These are phyloP conservation scores for Salminus brasiliensis DNA, from an alignment of 2,113 vertebrate species.

Conservation along the genomic window DNA sequence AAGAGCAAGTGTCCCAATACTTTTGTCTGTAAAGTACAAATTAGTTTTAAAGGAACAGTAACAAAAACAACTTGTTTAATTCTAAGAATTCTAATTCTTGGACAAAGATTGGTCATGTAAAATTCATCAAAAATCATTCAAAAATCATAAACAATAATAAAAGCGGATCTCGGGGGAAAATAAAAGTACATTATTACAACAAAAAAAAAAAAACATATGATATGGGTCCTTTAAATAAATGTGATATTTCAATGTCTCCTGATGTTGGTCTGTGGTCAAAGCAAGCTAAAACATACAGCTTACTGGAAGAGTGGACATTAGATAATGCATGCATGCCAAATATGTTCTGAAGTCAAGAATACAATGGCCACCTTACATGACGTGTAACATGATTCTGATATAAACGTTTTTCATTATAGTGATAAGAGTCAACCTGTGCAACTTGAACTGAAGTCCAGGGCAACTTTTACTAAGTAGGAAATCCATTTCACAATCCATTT, in stretches of 20 bases:
- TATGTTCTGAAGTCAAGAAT: background rate
- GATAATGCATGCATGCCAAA: slow-evolving; percentile 10
- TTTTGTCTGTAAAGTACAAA: too few species aligned
- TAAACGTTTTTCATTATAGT: background rate
- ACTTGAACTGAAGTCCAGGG: background rate
- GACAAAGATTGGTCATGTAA: too few species aligned
- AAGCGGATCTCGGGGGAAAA: too few species aligned
- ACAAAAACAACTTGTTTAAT: too few species aligned
- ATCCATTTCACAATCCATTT: background rate
- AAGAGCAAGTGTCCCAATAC: too few species aligned
- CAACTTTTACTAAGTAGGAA: background rate
- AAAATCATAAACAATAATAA: background rate
- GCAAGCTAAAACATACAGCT: background rate
- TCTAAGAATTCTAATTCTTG: too few species aligned
- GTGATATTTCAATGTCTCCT: background rate
- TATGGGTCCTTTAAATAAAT: background rate
- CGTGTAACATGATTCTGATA: slow-evolving; percentile 18
- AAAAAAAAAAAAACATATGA: background rate
- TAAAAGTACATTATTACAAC: too few species aligned
- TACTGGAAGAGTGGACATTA: background rate
- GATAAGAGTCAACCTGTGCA: slow-evolving; percentile 1
- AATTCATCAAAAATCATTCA: too few species aligned
- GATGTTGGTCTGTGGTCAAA: background rate
- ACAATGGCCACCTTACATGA: background rate
- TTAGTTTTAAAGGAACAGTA: too few species aligned